Conservation (phyloP, 2,888 invertebrate species). For the Hipparchia semele region DNA sequence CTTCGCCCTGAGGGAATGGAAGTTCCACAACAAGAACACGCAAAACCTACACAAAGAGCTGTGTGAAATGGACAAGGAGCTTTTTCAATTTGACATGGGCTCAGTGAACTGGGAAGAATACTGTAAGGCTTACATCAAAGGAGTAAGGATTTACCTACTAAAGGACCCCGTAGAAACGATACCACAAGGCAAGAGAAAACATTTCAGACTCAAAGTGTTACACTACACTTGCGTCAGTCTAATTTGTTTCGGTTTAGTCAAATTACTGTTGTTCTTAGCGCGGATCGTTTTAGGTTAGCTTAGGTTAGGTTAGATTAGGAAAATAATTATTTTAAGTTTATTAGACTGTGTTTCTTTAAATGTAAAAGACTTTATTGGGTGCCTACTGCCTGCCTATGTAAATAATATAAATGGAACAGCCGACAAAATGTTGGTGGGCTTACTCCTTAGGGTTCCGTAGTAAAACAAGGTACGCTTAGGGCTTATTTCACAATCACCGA, state of each 20-base stretch:
- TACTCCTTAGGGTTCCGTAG: too few species aligned
- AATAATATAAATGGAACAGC: not conserved
- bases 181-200: conserved; percentile 80
- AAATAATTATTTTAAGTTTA: conserved; percentile 6
- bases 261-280: conserved; percentile 49
- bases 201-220: conserved; percentile 47
- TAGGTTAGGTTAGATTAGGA: not conserved
- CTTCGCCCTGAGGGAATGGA: conserved; percentile 89
- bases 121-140: conserved; percentile 86
- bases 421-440: too few species aligned
- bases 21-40: conserved; percentile 84
- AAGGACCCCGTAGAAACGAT: conserved; percentile 89
- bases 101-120: conserved; percentile 87
- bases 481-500: too few species aligned
- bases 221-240: conserved; percentile 51
- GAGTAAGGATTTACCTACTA: conserved; percentile 87
- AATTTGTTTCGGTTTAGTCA: conserved; percentile 45
- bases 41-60: conserved; percentile 80
- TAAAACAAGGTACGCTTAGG: too few species aligned
- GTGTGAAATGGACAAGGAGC: conserved; percentile 79
- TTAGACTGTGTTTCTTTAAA: conserved; percentile 8
- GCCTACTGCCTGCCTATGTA: not conserved
- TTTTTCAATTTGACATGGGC: conserved; percentile 86
- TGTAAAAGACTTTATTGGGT: conserved; percentile 5
- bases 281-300: conserved; percentile 25